Evolutionary conservation across 2,797 vertebrate species (phyloP).

Genomic region (Gymnothorax javanicus): DNA sequence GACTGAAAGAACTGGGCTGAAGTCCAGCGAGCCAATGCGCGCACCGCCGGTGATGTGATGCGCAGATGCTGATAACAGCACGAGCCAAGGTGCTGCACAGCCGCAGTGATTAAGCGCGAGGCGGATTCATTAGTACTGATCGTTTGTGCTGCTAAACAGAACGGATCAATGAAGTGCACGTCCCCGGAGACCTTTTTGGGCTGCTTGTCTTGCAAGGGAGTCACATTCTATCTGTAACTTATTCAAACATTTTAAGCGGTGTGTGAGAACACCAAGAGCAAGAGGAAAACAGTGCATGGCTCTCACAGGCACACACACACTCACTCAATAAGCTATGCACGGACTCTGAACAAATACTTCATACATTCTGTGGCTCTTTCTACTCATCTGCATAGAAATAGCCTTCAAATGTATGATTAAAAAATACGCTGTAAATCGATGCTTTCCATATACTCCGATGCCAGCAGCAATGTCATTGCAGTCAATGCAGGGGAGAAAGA

Average conservation of each 20-base stretch:
- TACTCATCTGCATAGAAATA: neutral
- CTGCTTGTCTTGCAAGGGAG: constrained; percentile 35
- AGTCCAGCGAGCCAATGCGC: neutral
- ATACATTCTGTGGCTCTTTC: neutral
- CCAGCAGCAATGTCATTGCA: constrained; percentile 43
- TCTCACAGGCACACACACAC: neutral
- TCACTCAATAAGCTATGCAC: neutral
- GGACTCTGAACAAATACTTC: neutral
- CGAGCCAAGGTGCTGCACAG: neutral
- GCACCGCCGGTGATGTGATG: neutral
- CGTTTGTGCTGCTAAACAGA: neutral
- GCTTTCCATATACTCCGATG: constrained; percentile 25
- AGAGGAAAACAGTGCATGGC: neutral
- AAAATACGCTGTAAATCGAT: constrained; percentile 29
- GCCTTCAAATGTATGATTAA: neutral
- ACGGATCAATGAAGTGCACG: neutral
- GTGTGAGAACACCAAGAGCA: constrained; percentile 59
- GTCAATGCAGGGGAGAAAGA: constrained; percentile 40
- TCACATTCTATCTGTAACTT: constrained; percentile 2
- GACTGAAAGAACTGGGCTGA: constrained; percentile 2
- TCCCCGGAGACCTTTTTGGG: neutral
- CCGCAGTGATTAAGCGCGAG: neutral
- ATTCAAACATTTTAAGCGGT: constrained; percentile 43
- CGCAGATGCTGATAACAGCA: neutral
- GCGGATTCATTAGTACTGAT: neutral